Percentiles rank a stretch among this genome's conserved stretches.
These are phyloP conservation scores for Cecropterus lyciades DNA, from an alignment of 1,140 invertebrate species.

Conservation along the genomic window DNA sequence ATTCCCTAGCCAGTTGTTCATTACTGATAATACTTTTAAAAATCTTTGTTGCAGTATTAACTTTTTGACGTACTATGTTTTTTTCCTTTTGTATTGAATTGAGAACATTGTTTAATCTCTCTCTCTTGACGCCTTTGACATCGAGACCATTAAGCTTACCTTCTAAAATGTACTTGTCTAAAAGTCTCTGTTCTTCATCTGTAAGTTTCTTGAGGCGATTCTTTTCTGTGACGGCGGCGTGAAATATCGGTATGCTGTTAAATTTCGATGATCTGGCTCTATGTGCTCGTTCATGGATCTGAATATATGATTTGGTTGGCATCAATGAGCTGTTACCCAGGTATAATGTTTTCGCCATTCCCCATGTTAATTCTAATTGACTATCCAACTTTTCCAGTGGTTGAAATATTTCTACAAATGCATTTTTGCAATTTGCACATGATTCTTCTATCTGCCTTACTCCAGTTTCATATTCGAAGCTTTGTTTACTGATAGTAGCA, in stretches of 20 bases:
- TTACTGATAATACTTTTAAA: constrained; percentile 89
- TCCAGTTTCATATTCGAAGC: constrained; percentile 92
- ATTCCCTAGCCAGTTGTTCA: constrained; percentile 87
- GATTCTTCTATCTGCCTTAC: constrained; percentile 87
- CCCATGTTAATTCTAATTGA: constrained; percentile 93
- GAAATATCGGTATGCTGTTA: constrained; percentile 87
- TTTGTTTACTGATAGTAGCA: constrained; percentile 91
- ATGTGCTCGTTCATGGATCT: constrained; percentile 89
- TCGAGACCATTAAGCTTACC: constrained; percentile 91
- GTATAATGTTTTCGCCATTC: constrained; percentile 92
- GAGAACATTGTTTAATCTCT: constrained; percentile 79
- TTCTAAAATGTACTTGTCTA: constrained; percentile 92
- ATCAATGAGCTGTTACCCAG: constrained; percentile 92
- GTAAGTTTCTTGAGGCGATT: constrained; percentile 85
- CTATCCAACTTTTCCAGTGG: constrained; percentile 90
- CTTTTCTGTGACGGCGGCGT: constrained; percentile 87
- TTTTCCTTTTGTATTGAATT: constrained; percentile 83
- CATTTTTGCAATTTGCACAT: constrained; percentile 84
- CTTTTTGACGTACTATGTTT: constrained; percentile 86
- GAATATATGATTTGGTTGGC: constrained; percentile 90
- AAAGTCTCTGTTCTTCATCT: constrained; percentile 88
- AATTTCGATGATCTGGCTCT: constrained; percentile 88
- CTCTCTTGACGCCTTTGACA: constrained; percentile 73
- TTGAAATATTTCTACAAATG: constrained; percentile 90
- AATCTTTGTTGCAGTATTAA: constrained; percentile 85